Conservation (phyloP, 2,888 invertebrate species). For the Pristionchus mayeri region DNA sequence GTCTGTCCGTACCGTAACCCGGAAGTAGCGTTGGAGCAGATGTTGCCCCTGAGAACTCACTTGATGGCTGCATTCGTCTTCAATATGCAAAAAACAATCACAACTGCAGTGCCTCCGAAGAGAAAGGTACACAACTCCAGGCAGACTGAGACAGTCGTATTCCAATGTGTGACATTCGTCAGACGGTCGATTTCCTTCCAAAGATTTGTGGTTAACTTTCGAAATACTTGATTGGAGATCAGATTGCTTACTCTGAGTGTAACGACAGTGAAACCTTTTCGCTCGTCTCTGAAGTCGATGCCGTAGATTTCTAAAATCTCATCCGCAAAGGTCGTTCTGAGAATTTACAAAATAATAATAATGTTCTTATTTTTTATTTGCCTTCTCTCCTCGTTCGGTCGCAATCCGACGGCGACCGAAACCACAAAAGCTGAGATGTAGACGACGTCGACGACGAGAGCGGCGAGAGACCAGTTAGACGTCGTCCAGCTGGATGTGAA, state of each 20-base stretch:
- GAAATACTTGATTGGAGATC: background rate
- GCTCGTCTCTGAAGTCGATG: background rate
- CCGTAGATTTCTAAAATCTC: slow-evolving; percentile 15
- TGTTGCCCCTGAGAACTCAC: background rate
- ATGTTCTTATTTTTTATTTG: too few relatives aligned
- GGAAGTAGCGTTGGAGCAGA: background rate
- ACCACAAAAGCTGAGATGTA: background rate
- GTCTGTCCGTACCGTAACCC: background rate
- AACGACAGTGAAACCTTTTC: background rate
- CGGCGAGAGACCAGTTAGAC: background rate
- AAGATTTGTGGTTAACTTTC: background rate
- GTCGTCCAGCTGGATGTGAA: background rate
- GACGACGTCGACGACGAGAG: background rate
- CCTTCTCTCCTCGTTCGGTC: background rate
- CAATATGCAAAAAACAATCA: background rate
- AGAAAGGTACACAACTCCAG: background rate
- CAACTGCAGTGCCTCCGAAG: background rate
- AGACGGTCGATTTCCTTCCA: background rate
- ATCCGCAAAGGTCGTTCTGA: background rate
- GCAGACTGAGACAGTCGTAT: background rate
- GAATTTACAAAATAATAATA: too few relatives aligned
- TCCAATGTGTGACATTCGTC: background rate
- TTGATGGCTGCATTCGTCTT: slow-evolving; percentile 7
- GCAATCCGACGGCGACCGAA: background rate
- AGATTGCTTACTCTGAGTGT: background rate